phyloP scores from a whole-genome alignment of 2,888 invertebrate genomes.

The Calameuta pallipes region DNA sequence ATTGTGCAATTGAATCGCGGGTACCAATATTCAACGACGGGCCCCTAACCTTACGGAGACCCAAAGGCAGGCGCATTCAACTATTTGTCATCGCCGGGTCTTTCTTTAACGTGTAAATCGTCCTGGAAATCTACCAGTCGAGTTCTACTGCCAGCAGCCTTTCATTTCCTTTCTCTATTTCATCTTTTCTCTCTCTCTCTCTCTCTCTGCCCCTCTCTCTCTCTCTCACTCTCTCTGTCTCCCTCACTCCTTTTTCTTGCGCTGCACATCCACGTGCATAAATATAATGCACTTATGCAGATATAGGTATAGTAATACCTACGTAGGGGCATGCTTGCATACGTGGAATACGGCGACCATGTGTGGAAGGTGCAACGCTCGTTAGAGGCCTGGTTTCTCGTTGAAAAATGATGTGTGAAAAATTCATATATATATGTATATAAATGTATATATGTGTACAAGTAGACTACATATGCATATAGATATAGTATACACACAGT shows the following conservation, averaged over 20 bases:
- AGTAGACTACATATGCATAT: background rate
- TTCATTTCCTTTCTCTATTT: slow-evolving; percentile 5
- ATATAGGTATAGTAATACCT: background rate
- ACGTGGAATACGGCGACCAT: background rate
- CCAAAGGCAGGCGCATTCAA: background rate
- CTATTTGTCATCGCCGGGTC: background rate
- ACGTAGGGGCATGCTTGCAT: background rate
- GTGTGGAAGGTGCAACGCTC: background rate
- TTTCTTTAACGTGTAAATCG: background rate
- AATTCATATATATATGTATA: slow-evolving; percentile 1
- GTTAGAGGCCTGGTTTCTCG: background rate
- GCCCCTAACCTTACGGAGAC: background rate
- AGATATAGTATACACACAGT: too few species aligned
- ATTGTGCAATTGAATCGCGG: background rate
- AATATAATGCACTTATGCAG: background rate
- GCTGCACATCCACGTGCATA: background rate
- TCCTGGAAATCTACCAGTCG: background rate
- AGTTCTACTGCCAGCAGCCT: background rate
- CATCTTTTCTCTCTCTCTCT: slow-evolving; percentile 14
- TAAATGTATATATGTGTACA: background rate
- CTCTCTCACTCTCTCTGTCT: background rate
- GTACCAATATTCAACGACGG: background rate
- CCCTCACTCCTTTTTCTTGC: background rate
- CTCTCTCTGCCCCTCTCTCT: slow-evolving; percentile 7
- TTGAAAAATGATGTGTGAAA: slow-evolving; percentile 14